Evolutionary conservation across 2,797 vertebrate species (phyloP).

Genomic region (Hipposideros larvatus): DNA sequence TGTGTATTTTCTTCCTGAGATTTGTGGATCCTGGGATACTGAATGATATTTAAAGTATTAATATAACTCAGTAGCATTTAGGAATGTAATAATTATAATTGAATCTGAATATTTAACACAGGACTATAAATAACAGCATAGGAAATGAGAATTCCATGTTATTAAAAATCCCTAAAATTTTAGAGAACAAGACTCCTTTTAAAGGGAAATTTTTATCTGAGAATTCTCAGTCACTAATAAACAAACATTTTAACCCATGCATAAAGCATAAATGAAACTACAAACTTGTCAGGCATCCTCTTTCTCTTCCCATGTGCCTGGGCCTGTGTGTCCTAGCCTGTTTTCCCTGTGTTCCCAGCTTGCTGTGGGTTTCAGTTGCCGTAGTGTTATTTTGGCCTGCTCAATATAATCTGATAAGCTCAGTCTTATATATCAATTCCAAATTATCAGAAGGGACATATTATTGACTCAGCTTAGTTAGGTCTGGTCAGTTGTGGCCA

Average conservation of each 20-base stretch:
- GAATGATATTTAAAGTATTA: slow-evolving; percentile 61
- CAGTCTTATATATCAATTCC: neutral
- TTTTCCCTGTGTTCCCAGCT: slow-evolving; percentile 8
- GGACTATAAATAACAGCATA: slow-evolving; percentile 65
- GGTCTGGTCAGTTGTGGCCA: slow-evolving; percentile 11
- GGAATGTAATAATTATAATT: slow-evolving; percentile 72
- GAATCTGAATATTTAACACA: slow-evolving; percentile 74
- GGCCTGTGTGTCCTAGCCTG: neutral
- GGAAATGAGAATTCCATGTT: slow-evolving; percentile 64
- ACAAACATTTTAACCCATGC: slow-evolving; percentile 25
- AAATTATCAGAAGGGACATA: slow-evolving; percentile 43
- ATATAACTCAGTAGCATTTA: slow-evolving; percentile 60
- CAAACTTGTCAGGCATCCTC: neutral
- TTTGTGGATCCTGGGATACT: slow-evolving; percentile 54
- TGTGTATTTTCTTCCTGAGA: slow-evolving; percentile 1
- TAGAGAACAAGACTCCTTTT: slow-evolving; percentile 30
- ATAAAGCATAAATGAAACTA: neutral
- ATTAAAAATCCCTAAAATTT: slow-evolving; percentile 46
- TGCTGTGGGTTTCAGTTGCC: neutral
- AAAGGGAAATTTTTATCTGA: slow-evolving; percentile 54
- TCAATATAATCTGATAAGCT: neutral
- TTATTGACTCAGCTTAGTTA: neutral
- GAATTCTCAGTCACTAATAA: slow-evolving; percentile 42
- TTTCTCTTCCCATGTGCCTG: neutral
- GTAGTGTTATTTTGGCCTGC: neutral